Conservation (phyloP, 2,888 invertebrate species). For the Amphipoea oculea region DNA sequence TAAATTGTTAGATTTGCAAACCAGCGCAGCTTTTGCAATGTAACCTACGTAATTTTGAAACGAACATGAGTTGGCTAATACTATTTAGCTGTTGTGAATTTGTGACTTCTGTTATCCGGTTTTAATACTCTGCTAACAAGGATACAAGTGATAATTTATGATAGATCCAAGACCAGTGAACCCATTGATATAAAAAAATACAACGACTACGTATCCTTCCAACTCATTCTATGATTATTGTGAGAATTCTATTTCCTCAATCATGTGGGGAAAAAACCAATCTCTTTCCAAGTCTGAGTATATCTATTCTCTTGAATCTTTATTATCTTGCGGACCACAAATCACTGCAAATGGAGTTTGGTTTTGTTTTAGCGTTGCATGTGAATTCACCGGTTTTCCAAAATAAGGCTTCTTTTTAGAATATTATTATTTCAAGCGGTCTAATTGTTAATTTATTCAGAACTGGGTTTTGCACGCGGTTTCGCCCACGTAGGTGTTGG, state of each 20-base stretch:
- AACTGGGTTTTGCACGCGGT: not conserved
- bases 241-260: constrained; percentile 36
- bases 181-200: not conserved
- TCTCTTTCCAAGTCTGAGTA: constrained; percentile 17
- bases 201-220: constrained; percentile 2
- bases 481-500: not conserved
- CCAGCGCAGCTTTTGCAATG: constrained; percentile 15
- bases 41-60: constrained; percentile 30
- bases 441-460: not conserved
- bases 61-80: constrained; percentile 18
- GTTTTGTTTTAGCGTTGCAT: constrained; percentile 27
- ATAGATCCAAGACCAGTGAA: constrained; percentile 1
- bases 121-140: not conserved
- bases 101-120: not conserved
- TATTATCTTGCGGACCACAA: constrained; percentile 46
- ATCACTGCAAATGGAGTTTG: constrained; percentile 40
- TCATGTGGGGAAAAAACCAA: constrained; percentile 32
- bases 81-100: constrained; percentile 13
- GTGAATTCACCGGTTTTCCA: constrained; percentile 14
- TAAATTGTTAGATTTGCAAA: constrained; percentile 50
- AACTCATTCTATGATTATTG: constrained; percentile 10
- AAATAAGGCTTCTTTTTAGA: constrained; percentile 3
- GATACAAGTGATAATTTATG: not conserved
- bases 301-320: constrained; percentile 34
- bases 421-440: not conserved